A percentile compares a stretch with the other conserved stretches of the same genome.
phyloP scores from a whole-genome alignment of 2,797 vertebrate genomes.

The Sebastes jordani region DNA sequence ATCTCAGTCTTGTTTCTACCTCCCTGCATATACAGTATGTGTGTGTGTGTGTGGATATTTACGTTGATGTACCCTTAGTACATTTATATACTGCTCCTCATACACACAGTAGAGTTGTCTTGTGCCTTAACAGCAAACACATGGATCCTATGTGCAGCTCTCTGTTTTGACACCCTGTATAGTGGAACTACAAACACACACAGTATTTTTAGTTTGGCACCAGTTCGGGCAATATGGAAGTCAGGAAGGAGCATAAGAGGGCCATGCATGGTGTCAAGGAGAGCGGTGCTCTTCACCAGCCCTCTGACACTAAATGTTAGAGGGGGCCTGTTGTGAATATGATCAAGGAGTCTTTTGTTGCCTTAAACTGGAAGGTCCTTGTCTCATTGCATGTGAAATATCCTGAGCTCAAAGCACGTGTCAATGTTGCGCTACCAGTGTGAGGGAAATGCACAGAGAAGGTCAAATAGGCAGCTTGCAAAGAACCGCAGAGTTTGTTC shows the following conservation, averaged over 20 bases:
- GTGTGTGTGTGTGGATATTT: constrained; percentile 1
- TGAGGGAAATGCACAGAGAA: constrained; percentile 68
- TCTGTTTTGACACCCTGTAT: constrained; percentile 42
- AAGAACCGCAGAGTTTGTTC: constrained; percentile 82
- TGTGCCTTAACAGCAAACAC: constrained; percentile 45
- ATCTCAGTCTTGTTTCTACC: not conserved
- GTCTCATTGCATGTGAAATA: constrained; percentile 7
- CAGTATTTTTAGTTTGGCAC: constrained; percentile 66
- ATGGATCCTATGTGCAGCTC: constrained; percentile 41
- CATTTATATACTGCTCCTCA: constrained; percentile 12
- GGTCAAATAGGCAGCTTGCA: constrained; percentile 82
- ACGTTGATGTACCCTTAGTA: constrained; percentile 10
- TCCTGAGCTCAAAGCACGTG: constrained; percentile 56
- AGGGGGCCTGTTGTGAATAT: constrained; percentile 44
- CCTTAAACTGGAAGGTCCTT: constrained; percentile 53
- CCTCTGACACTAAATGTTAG: constrained; percentile 40
- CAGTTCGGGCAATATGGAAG: constrained; percentile 14
- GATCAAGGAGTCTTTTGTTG: constrained; percentile 66
- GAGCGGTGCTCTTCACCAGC: constrained; percentile 43
- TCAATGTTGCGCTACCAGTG: constrained; percentile 59
- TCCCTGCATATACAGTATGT: not conserved
- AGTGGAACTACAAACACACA: constrained; percentile 65
- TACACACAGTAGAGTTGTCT: constrained; percentile 32
- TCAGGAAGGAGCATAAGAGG: constrained; percentile 35
- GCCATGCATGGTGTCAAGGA: constrained; percentile 45